Evolutionary conservation across 2,797 vertebrate species (phyloP).

Genomic region (Capromys pilorides): DNA sequence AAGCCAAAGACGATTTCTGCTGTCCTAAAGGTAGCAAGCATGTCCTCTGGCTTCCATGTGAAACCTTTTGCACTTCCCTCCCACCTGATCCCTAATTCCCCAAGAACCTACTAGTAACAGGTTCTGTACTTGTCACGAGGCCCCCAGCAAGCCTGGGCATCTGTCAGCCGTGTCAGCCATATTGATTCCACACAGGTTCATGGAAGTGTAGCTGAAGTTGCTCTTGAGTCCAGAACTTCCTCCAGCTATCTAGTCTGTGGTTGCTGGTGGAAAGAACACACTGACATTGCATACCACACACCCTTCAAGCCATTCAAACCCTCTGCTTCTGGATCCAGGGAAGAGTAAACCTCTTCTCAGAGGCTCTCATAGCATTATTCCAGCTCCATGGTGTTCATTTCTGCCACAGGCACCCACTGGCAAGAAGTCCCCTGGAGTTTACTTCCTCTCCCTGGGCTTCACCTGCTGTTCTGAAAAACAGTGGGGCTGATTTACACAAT

Average conservation of each 20-base stretch:
- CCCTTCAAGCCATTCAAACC: fast-evolving
- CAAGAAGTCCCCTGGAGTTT: background rate
- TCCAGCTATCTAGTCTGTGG: background rate
- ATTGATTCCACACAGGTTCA: background rate
- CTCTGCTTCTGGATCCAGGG: background rate
- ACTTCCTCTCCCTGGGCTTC: background rate
- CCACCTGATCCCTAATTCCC: background rate
- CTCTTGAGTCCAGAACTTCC: background rate
- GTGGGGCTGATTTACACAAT: background rate
- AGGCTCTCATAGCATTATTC: background rate
- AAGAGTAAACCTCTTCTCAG: background rate
- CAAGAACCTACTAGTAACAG: background rate
- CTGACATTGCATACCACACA: too few species aligned
- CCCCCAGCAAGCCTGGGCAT: background rate
- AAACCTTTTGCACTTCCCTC: background rate
- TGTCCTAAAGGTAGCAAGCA: background rate
- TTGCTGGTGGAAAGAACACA: background rate
- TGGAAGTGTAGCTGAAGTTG: background rate
- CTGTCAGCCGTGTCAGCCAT: background rate
- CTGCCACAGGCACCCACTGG: background rate
- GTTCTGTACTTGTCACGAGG: background rate
- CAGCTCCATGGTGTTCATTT: too few species aligned
- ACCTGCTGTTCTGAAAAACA: background rate
- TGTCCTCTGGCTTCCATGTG: background rate
- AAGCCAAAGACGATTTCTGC: background rate